Evolutionary conservation across 2,888 invertebrate genomes (phyloP), one percentile per base, ranked within the genome.

Genomic region (Theretra japonica): DNA sequence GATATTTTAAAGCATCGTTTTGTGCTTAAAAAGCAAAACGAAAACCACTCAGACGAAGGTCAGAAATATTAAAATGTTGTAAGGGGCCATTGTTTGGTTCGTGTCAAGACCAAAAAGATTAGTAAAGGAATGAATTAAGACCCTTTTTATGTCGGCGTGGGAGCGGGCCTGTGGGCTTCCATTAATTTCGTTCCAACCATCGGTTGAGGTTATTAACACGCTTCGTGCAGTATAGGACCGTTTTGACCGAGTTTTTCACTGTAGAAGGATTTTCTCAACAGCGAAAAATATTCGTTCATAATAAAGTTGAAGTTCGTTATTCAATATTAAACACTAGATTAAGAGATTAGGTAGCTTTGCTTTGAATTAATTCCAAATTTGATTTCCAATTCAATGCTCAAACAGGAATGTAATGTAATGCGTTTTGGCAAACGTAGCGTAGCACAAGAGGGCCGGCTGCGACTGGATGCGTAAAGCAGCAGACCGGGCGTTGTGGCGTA

Each of bases 11-110:
- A 62, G 23, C 41, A 41, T 23, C 23, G 41, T 65, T 65, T 48
- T 23, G 25, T 48, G 48, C 65, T 41, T 65, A 23, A 23, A 33
- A 62, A 62, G 62, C 62, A n/a, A 62, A 78, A 79, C 73, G 69
- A 72, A 59, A 69, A 70, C 57, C 53, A 53, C 53, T 19, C 19
- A 41, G 71, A 17, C 53, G 70, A 69, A 74, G 56, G 68, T 30
- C 68, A 30, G 28, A 23, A 70, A 70, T 53, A 58, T 69, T 59
- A 65, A 70, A 58, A 68, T 41, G 23, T 41, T 48, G 57, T 23
- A 72, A 72, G 50, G 58, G 57, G 21, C 60, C 60, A 72, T 69
- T 72, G 68, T 72, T 72, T 59, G 23, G 33, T 41, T 33, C 41
- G 58, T 58, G 69, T 69, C 68, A 58, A 50, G 68, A 59, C 58